Base-by-base conservation (phyloP, 1,140 invertebrate genomes). In the Camponotus vicinus region DNA sequence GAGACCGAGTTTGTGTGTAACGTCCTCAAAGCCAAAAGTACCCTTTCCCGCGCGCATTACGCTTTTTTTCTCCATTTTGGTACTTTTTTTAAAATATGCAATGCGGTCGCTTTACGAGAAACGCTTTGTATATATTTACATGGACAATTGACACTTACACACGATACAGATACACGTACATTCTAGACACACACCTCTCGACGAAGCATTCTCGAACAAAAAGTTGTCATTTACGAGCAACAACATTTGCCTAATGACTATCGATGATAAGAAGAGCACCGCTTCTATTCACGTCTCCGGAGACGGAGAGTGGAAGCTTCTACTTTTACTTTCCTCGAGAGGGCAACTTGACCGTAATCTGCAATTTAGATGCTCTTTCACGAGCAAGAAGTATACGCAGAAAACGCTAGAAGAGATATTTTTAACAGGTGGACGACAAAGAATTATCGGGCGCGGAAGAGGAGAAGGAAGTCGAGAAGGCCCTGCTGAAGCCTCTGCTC, bases 381-480 rank as follows among this genome's bases (percentile, higher is more conserved):
- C 40, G 32, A 34, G 42, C 8, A 11, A 63, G 11, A 15, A 66
- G 37, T 73, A 79, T 76, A 52, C 5, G 75, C 57, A 71, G 85
- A 73, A 87, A 79, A 87, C 21, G 80, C 80, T 90, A 87, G 88
- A 89, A 87, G 1, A n/a, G 59, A 85, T 85, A 61, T 93, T 91
- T 85, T 92, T 89, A 91, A 93, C 91, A 95, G 91, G 96, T 95
- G 89, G 95, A 96, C 87, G 96, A 97, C 67, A 96, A 96, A 86
- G 96, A 96, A 88, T 92, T 96, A 78, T 96, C 96, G 27, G 96
- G 96, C 7, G 96, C 96, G 59, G 97, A 97, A 91, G 96, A 97
- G 86, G 96, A 97, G 85, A 96, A 96, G 89, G 96, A 97, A 90
- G 96, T 96, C 42, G 96, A 96, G 85, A 96, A 96, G 86, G 96